Conservation (phyloP, 2,113 vertebrate species). For the Lanius ludovicianus region DNA sequence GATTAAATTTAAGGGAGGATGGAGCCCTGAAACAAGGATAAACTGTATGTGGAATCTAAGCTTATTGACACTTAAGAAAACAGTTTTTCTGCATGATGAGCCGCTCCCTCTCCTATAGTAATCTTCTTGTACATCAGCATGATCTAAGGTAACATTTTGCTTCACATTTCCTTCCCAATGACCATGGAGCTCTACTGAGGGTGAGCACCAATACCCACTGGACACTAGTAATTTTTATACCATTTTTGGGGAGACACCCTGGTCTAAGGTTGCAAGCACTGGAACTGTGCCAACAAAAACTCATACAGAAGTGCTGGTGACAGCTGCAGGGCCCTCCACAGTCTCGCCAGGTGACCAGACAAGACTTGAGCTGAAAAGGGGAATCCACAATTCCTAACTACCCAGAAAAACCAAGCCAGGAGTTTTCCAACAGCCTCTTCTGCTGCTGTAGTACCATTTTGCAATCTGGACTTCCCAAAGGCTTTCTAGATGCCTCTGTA, state of each 20-base stretch:
- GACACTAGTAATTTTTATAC: background rate
- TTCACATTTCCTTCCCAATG: background rate
- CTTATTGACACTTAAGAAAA: background rate
- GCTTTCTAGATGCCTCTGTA: background rate
- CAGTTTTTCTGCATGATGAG: background rate
- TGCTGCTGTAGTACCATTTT: background rate
- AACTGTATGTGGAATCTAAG: conserved; percentile 54
- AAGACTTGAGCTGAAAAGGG: background rate
- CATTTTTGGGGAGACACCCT: background rate
- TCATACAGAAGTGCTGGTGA: background rate
- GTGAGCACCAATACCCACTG: background rate
- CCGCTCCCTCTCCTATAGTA: background rate
- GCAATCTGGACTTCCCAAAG: background rate
- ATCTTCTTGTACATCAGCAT: background rate
- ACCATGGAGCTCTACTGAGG: background rate
- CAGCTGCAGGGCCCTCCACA: background rate
- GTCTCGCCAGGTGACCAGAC: background rate
- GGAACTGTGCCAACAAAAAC: background rate
- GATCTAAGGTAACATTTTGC: background rate
- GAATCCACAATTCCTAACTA: background rate
- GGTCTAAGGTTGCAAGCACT: background rate
- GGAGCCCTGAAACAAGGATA: conserved; percentile 59
- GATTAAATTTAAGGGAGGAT: conserved; percentile 57
- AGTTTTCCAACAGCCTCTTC: background rate
- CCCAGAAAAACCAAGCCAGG: background rate